Base-by-base conservation (phyloP, 2,113 vertebrate species). In the Gulo gulo region DNA sequence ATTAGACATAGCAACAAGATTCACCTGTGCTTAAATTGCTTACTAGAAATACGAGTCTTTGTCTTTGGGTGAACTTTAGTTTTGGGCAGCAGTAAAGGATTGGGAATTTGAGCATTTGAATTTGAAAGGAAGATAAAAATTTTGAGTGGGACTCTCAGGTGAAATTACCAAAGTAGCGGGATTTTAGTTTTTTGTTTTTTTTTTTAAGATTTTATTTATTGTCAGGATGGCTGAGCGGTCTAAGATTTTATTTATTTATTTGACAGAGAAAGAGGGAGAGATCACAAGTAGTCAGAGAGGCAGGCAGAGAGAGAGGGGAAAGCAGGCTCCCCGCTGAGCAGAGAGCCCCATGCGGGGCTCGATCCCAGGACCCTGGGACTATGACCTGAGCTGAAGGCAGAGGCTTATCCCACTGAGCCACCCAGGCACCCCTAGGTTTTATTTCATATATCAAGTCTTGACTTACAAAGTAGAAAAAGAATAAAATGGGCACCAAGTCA, bases 91-190 rank as follows among this genome's bases (percentile, higher is more conserved):
- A 12, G 23, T 26, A 45, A 91, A 92, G 74, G 26, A 87, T 23
- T 86, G 34, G 36, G 45, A 81, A 86, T 93, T 95, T 85, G 57
- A 93, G 45, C 84, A 50, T 90, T 85, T 89, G 14, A 65, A 80
- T 71, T 95, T 92, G 80, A 93, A 96, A 89, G 47, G 39, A 85
- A 83, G 86, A 83, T 24, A 20, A 21, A 86, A 92, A 82, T 82
- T 21, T 12, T 63, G 15, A 88, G 6, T 87, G n/a, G 29, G 81
- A 31, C 13, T 89, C 16, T 94, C 34, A 81, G 16, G 31, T 86
- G 39, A 93, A 47, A 13, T 47, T 61, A 88, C n/a, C 50, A 67
- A 61, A 96, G 11, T 42, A 61, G 81, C 29, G 69, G 57, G n/a
- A 84, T 89, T 74, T 84, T 57, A 93, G 50, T 3, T 52, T 50